Evolutionary conservation across 2,113 vertebrate genomes (phyloP).

Genomic region (Percopsis transmontana): DNA sequence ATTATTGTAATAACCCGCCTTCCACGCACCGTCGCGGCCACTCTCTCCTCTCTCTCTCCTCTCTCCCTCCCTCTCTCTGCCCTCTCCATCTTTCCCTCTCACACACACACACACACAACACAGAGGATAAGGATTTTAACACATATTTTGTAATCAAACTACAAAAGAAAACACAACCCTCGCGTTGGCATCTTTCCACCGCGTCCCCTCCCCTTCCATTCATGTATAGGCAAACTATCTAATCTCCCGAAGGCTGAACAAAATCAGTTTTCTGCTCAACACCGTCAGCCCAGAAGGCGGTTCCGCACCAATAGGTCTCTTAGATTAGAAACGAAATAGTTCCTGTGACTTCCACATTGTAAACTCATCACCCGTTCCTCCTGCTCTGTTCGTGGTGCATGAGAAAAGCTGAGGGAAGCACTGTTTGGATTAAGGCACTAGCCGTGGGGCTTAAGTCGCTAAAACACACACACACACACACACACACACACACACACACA

Average conservation of each 20-base stretch:
- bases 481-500: neutral
- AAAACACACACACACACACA: constrained; percentile 43
- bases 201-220: constrained; percentile 9
- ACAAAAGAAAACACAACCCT: constrained; percentile 3
- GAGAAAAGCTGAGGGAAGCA: constrained; percentile 67
- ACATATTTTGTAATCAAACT: constrained; percentile 15
- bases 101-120: neutral
- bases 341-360: constrained; percentile 43
- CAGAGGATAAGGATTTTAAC: too few species aligned
- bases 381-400: constrained; percentile 39
- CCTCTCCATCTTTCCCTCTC: constrained; percentile 12
- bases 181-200: constrained; percentile 37
- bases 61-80: constrained; percentile 36
- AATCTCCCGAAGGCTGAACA: constrained; percentile 50
- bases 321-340: constrained; percentile 51
- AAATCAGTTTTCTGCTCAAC: constrained; percentile 43
- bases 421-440: constrained; percentile 48
- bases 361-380: constrained; percentile 50
- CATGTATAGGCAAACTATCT: constrained; percentile 23
- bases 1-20: constrained; percentile 68
- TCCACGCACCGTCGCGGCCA: constrained; percentile 55
- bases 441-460: constrained; percentile 37
- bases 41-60: constrained; percentile 23
- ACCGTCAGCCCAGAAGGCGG: constrained; percentile 36
- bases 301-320: constrained; percentile 47